Evolutionary conservation across 2,797 vertebrate species (phyloP).

Genomic region (Gorsachius magnificus): DNA sequence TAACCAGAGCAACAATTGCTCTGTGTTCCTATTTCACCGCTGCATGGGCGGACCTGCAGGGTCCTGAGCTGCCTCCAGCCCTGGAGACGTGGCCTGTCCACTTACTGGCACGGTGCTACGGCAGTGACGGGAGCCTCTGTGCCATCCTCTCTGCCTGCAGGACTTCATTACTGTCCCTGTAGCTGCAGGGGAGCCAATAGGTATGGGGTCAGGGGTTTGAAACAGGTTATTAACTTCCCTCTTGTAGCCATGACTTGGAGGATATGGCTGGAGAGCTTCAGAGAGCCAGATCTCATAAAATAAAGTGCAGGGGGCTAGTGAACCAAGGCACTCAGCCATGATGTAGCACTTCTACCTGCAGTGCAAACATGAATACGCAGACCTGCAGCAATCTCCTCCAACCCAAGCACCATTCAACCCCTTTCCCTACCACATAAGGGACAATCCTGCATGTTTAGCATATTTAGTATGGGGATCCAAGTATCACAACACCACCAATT

Average conservation of each 20-base stretch:
- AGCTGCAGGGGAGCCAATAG: neutral
- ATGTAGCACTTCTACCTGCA: neutral
- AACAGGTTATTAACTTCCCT: neutral
- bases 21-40: neutral
- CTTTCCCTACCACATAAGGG: neutral
- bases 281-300: neutral
- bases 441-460: neutral
- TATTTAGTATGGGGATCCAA: neutral
- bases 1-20: neutral
- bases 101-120: fast-evolving
- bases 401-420: neutral
- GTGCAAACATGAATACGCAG: neutral
- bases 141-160: neutral
- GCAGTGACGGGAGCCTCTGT: fast-evolving
- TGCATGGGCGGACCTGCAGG: neutral
- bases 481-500: too few species aligned
- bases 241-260: neutral
- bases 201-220: neutral
- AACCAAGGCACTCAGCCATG: fast-evolving
- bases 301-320: neutral
- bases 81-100: fast-evolving
- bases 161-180: neutral
- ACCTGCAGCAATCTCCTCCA: neutral
- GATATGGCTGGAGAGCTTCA: neutral
- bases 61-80: neutral